Evolutionary conservation across 2,888 invertebrate genomes (phyloP).

Genomic region (Agriopis marginaria): DNA sequence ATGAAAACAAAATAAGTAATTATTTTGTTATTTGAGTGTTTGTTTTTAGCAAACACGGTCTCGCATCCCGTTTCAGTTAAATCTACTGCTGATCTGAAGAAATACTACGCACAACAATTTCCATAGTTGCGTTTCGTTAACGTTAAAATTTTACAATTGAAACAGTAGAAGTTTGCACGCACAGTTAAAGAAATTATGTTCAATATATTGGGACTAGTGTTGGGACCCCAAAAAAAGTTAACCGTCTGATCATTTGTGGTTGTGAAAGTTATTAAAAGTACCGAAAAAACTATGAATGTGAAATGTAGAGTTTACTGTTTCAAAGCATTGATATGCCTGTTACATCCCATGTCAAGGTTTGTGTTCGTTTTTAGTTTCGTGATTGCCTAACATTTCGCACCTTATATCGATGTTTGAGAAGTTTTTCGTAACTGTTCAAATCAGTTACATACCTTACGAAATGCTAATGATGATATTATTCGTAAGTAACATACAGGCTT

Average conservation of each 20-base stretch:
- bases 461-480: too few relatives aligned
- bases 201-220: background rate
- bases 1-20: background rate
- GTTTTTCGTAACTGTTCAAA: background rate
- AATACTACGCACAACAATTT: background rate
- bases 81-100: background rate
- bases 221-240: background rate
- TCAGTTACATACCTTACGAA: too few relatives aligned
- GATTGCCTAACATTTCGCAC: constrained; percentile 5
- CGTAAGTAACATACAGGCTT: too few relatives aligned
- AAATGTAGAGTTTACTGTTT: constrained; percentile 41
- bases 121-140: background rate
- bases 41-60: constrained; percentile 12
- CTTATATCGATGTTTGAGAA: background rate
- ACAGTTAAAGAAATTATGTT: background rate
- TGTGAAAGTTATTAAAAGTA: constrained; percentile 3
- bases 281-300: constrained; percentile 32
- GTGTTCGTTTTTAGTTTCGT: constrained; percentile 1
- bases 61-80: background rate
- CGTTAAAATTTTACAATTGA: too few relatives aligned
- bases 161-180: background rate
- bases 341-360: constrained; percentile 54
- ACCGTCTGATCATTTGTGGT: background rate
- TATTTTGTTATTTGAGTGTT: constrained; percentile 1
- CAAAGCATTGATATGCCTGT: constrained; percentile 52